Evolutionary conservation across 2,797 vertebrate genomes (phyloP).

Genomic region (Hapalemur alaotrensis): DNA sequence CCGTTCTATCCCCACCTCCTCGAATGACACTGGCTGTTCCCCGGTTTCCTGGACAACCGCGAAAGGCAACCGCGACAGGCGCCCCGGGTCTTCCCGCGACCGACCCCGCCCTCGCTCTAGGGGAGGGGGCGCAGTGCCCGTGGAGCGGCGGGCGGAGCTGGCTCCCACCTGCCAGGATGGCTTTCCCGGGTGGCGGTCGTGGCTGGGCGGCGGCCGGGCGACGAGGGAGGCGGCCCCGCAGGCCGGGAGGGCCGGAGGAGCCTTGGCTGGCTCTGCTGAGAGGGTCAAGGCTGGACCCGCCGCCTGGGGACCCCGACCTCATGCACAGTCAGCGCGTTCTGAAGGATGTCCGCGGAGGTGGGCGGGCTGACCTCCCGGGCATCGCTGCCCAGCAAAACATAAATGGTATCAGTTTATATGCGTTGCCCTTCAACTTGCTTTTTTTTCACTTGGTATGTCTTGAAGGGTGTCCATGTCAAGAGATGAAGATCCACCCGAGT

Average conservation of each 20-base stretch:
- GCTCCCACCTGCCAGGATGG: background rate
- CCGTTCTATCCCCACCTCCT: too few relatives aligned
- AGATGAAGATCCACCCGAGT: background rate
- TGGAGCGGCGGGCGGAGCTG: background rate
- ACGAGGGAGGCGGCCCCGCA: background rate
- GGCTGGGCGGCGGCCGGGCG: background rate
- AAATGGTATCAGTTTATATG: background rate
- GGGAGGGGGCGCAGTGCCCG: background rate
- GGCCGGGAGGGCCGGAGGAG: background rate
- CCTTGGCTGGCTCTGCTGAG: background rate
- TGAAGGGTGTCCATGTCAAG: background rate
- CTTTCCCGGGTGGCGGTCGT: background rate
- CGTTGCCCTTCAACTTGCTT: background rate
- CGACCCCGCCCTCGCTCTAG: background rate
- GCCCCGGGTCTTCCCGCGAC: background rate
- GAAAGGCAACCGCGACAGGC: background rate
- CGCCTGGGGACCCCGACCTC: background rate
- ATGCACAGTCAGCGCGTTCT: background rate
- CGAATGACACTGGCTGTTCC: background rate
- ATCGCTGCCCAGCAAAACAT: background rate
- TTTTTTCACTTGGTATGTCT: background rate
- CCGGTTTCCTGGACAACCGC: background rate
- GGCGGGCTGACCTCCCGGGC: background rate
- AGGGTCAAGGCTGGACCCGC: background rate
- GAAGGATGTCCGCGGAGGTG: background rate